Evolutionary conservation across 2,888 invertebrate genomes (phyloP).

Genomic region (Dendrolimus houi): DNA sequence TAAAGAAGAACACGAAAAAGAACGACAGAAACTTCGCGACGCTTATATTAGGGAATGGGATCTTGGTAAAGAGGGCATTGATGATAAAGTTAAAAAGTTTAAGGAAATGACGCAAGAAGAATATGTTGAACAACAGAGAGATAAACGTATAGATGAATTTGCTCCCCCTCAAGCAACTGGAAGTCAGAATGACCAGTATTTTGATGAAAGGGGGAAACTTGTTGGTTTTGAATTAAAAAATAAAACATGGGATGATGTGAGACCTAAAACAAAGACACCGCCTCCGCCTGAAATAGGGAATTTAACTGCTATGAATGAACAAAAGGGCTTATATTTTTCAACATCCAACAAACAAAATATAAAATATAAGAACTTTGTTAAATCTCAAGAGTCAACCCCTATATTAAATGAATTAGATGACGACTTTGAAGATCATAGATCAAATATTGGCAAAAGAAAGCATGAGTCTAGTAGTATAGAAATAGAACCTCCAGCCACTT

Average conservation of each 20-base stretch:
- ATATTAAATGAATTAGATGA: slow-evolving; percentile 53
- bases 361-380: slow-evolving; percentile 58
- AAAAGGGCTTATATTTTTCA: slow-evolving; percentile 57
- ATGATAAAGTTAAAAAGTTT: slow-evolving; percentile 58
- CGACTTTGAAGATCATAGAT: slow-evolving; percentile 18
- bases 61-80: slow-evolving; percentile 79
- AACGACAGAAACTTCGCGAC: slow-evolving; percentile 66
- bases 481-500: slow-evolving; percentile 80
- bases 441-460: slow-evolving; percentile 23
- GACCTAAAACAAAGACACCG: slow-evolving; percentile 35
- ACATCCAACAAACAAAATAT: slow-evolving; percentile 17
- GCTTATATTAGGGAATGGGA: slow-evolving; percentile 83
- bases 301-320: slow-evolving; percentile 16
- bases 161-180: slow-evolving; percentile 77
- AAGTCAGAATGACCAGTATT: slow-evolving; percentile 28
- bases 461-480: slow-evolving; percentile 39
- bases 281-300: slow-evolving; percentile 39
- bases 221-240: slow-evolving; percentile 16
- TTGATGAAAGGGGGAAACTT: slow-evolving; percentile 46
- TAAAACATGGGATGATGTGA: slow-evolving; percentile 57
- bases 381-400: slow-evolving; percentile 36
- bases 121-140: slow-evolving; percentile 85
- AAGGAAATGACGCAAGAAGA: slow-evolving; percentile 84
- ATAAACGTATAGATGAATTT: slow-evolving; percentile 84
- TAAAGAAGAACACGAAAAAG: slow-evolving; percentile 61